phyloP scores from a whole-genome alignment of 2,113 vertebrate genomes.

The Hippocampus guttulatus region DNA sequence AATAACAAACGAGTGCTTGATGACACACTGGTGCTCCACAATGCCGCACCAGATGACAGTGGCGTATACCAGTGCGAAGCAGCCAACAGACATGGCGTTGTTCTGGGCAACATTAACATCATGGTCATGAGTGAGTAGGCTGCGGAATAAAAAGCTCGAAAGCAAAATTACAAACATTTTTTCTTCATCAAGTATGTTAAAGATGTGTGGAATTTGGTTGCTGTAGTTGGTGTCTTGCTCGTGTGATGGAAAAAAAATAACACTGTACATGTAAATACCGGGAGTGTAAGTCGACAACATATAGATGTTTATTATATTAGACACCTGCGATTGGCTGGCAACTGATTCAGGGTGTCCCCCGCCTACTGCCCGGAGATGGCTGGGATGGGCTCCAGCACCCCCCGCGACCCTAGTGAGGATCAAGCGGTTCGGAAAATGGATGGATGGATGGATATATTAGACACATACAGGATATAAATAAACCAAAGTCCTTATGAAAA shows the following conservation, averaged over 20 bases:
- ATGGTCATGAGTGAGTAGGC: slow-evolving; percentile 82
- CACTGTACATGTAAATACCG: not conserved
- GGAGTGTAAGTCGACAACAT: not conserved
- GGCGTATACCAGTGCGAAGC: slow-evolving; percentile 90
- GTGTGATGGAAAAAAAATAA: too few relatives aligned
- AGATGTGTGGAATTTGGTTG: not conserved
- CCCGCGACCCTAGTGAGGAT: too few relatives aligned
- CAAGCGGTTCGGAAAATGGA: too few relatives aligned
- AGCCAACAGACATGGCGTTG: slow-evolving; percentile 81
- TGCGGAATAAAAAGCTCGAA: not conserved
- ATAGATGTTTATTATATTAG: not conserved
- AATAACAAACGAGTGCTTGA: slow-evolving; percentile 52
- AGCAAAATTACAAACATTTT: not conserved
- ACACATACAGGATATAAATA: not conserved
- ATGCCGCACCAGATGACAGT: slow-evolving; percentile 76
- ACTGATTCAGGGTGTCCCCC: too few relatives aligned
- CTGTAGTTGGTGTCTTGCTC: not conserved
- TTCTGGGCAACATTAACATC: slow-evolving; percentile 84
- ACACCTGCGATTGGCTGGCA: too few relatives aligned
- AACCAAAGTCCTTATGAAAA: not conserved
- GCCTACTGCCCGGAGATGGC: too few relatives aligned
- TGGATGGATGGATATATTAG: too few relatives aligned
- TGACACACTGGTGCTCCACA: slow-evolving; percentile 76
- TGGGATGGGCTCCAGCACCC: too few relatives aligned
- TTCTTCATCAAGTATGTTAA: not conserved